Evolutionary conservation across 2,797 vertebrate species (phyloP).

Genomic region (Chloroceryle amazona): DNA sequence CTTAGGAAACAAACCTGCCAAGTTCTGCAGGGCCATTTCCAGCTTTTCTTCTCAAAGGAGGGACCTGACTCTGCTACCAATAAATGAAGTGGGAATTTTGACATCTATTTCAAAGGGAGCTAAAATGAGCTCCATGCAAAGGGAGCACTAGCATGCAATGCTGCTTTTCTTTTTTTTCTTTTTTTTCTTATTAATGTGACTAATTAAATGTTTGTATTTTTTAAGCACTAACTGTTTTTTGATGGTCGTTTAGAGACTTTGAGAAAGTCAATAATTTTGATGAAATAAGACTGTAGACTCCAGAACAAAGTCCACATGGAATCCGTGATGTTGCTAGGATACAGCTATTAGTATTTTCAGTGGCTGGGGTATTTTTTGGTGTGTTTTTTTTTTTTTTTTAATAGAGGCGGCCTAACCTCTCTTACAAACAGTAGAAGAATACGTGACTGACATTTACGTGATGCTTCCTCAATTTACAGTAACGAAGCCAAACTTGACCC

Average conservation of each 20-base stretch:
- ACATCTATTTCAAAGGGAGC: constrained; percentile 22
- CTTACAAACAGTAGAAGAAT: background rate
- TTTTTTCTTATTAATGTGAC: constrained; percentile 49
- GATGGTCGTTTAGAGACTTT: constrained; percentile 69
- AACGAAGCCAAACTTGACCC: background rate
- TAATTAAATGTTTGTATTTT: constrained; percentile 77
- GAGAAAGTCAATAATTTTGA: constrained; percentile 73
- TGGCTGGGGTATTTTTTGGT: constrained; percentile 61
- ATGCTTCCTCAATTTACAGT: background rate
- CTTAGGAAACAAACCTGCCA: background rate
- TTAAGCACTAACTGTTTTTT: constrained; percentile 60
- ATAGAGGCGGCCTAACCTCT: constrained; percentile 8
- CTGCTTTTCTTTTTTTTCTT: constrained; percentile 5
- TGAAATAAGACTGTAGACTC: constrained; percentile 65
- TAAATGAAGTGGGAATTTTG: constrained; percentile 27
- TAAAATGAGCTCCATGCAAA: background rate
- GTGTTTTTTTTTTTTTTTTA: background rate
- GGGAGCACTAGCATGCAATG: background rate
- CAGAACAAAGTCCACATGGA: constrained; percentile 76
- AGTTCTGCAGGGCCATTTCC: background rate
- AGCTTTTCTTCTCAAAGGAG: background rate
- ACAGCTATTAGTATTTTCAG: constrained; percentile 76
- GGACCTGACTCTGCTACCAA: background rate
- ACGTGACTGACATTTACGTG: background rate
- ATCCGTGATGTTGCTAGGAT: constrained; percentile 72